phyloP scores from a whole-genome alignment of 2,113 vertebrate species.

The Upupa epops region DNA sequence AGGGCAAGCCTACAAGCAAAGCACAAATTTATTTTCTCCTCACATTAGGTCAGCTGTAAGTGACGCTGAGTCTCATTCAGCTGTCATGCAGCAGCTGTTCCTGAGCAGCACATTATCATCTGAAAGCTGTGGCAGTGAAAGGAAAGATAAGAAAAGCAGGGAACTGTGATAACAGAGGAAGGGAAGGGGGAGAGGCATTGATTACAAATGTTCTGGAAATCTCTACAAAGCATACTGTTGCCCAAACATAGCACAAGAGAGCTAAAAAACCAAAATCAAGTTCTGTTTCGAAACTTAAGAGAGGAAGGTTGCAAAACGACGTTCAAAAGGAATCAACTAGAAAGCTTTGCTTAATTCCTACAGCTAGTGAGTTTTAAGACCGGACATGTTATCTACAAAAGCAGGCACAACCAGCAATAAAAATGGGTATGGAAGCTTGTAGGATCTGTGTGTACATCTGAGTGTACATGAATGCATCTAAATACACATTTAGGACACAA shows the following conservation, averaged over 20 bases:
- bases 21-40: background rate
- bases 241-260: background rate
- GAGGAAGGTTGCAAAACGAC: background rate
- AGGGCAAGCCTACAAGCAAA: background rate
- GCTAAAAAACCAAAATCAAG: background rate
- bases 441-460: background rate
- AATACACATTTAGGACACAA: background rate
- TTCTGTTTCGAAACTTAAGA: background rate
- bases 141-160: constrained; percentile 53
- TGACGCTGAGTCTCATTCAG: background rate
- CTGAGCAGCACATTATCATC: background rate
- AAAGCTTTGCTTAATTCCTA: background rate
- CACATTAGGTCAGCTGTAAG: background rate
- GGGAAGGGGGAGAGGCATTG: background rate
- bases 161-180: constrained; percentile 49
- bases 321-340: background rate
- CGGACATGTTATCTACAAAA: background rate
- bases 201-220: constrained; percentile 22
- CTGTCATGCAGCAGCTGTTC: constrained; percentile 38
- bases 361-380: background rate
- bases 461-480: background rate
- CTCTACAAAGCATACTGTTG: background rate
- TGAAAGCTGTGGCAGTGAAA: constrained; percentile 28
- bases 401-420: background rate
- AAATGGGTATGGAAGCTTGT: background rate